Conservation (phyloP, 2,888 invertebrate species). For the Pachydiplax longipennis region DNA sequence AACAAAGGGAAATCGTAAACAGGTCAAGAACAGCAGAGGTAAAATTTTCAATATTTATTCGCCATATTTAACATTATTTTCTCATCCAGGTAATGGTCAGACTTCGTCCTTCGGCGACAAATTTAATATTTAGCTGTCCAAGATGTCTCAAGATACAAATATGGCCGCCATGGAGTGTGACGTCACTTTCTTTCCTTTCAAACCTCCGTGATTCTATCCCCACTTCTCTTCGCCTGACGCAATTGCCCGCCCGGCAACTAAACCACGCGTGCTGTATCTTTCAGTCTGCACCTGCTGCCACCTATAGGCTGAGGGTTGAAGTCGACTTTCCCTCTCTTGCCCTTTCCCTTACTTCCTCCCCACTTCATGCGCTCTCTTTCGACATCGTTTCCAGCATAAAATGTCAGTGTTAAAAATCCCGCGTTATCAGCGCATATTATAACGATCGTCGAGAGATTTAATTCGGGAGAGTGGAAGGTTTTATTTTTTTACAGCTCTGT, state of each 20-base stretch:
- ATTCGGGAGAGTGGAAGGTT: no score
- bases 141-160: background rate
- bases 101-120: background rate
- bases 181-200: background rate
- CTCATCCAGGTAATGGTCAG: no score
- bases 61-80: no score
- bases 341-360: background rate
- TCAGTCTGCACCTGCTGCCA: conserved; percentile 22
- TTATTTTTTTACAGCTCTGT: no score
- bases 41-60: no score
- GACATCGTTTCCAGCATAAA: background rate
- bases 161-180: background rate
- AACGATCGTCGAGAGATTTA: no score
- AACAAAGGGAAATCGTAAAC: no score
- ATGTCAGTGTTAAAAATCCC: background rate
- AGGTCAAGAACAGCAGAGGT: no score
- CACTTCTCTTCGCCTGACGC: background rate
- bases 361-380: background rate
- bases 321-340: background rate
- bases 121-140: background rate
- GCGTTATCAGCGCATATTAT: background rate
- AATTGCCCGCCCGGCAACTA: background rate
- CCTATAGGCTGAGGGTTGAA: background rate
- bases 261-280: background rate
- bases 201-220: background rate